Evolutionary conservation across 1,140 invertebrate species (phyloP).

Genomic region (Globodera ellingtonae): DNA sequence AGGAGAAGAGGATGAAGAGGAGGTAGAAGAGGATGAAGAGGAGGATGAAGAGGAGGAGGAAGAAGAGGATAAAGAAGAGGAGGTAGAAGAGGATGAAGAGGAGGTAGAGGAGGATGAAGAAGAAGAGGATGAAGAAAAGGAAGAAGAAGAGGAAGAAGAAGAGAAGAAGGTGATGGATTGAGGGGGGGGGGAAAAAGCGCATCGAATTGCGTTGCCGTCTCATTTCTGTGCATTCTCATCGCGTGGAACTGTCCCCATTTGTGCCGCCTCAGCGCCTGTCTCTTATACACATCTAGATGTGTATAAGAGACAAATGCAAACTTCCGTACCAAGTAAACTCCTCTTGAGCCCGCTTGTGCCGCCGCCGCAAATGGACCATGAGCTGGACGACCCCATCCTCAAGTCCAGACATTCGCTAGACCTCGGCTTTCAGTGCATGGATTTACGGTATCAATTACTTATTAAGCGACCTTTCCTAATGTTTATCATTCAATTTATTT

Average conservation of each 20-base stretch:
- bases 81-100: not conserved
- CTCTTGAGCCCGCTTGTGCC: slow-evolving; percentile 97
- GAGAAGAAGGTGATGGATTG: too few relatives aligned
- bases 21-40: too few relatives aligned
- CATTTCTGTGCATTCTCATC: slow-evolving; percentile 43
- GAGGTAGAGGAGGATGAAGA: too few relatives aligned
- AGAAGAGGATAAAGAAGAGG: not conserved
- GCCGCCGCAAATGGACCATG: slow-evolving; percentile 82
- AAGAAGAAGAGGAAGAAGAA: too few relatives aligned
- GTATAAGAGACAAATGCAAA: too few relatives aligned
- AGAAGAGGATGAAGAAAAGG: too few relatives aligned
- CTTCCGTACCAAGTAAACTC: too few relatives aligned
- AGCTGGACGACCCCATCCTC: slow-evolving; percentile 94
- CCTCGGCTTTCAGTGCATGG: slow-evolving; percentile 91
- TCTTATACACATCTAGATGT: too few relatives aligned
- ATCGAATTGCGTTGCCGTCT: slow-evolving; percentile 46
- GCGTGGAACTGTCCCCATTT: slow-evolving; percentile 13
- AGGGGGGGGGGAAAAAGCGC: too few relatives aligned
- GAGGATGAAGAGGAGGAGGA: not conserved
- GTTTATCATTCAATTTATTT: not conserved
- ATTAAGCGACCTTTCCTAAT: slow-evolving; percentile 3
- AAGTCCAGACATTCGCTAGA: slow-evolving; percentile 98
- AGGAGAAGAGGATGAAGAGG: too few relatives aligned
- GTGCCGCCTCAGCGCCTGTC: slow-evolving; percentile 13
- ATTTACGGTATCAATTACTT: slow-evolving; percentile 69